Evolutionary conservation across 2,113 vertebrate species (phyloP), one percentile per base, ranked within the genome.

Genomic region (Canis aureus): DNA sequence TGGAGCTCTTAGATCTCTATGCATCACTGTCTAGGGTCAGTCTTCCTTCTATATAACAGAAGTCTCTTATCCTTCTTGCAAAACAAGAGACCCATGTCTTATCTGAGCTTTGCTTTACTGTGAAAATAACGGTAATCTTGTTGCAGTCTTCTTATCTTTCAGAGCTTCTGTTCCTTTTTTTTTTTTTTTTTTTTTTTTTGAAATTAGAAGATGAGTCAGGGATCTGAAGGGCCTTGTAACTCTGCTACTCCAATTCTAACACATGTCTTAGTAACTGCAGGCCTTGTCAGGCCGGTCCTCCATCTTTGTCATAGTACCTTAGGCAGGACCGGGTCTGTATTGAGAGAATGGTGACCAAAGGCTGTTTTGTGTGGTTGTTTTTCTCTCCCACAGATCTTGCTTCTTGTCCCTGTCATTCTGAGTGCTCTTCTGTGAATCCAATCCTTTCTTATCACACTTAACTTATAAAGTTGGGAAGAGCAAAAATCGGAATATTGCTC

Each of bases 121-220:
- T 74, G 29, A 53, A 87, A 76, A 27, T 78, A 93, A 93, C 35
- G 62, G 43, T 69, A 88, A 78, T 35, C 3, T 9, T 29, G 5
- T 71, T 92, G 43, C 35, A 59, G 27, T 55, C 19, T 35, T 59
- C 10, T 12, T 4, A 17, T 11, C 16, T 73, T 80, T 83, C 55
- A 16, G 17, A 22, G 25, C 27, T 62, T 67, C 43, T 73, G 29
- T 79, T 92, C 16, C 5, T 66, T 62, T 91, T 91, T 76, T 79
- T 8, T 69, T 66, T 62, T 91, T 91, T 76, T 79, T 8, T 69
- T 35, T 92, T 92, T 76, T 83, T 96, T 91, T 84, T 43, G 43
- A 43, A 96, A 89, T 79, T 38, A 69, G 29, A 11, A 74, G 5
- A 35, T 81, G 19, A 3, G 23, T 71, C 76, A 78, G 78, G 23